A percentile compares a stretch with the other conserved stretches of the same genome.
phyloP scores from a whole-genome alignment of 2,797 vertebrate species.

The Epinephelus awoara region DNA sequence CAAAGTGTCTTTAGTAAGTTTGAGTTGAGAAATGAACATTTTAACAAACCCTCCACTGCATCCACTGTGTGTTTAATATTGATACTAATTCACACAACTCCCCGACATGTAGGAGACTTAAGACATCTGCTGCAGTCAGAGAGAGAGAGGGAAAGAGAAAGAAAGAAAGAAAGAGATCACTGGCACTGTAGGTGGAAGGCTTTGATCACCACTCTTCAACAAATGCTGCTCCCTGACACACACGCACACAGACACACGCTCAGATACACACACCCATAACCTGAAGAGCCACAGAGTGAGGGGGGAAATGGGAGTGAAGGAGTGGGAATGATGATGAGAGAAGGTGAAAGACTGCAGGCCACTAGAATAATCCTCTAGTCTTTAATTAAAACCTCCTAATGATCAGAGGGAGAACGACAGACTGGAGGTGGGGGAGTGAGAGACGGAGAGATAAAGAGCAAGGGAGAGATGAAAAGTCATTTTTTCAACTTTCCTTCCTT shows the following conservation, averaged over 20 bases:
- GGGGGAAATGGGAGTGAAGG: constrained; percentile 48
- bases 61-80: constrained; percentile 51
- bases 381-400: constrained; percentile 85
- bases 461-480: constrained; percentile 50
- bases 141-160: constrained; percentile 75
- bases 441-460: constrained; percentile 46
- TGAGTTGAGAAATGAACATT: constrained; percentile 41
- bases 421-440: constrained; percentile 44
- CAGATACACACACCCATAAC: constrained; percentile 47
- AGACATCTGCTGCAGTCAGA: constrained; percentile 57
- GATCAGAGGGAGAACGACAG: constrained; percentile 68
- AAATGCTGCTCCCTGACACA: constrained; percentile 52
- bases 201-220: constrained; percentile 80
- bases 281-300: constrained; percentile 56
- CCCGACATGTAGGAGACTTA: constrained; percentile 43
- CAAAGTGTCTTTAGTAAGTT: constrained; percentile 35
- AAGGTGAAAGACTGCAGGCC: constrained; percentile 75
- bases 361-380: constrained; percentile 76
- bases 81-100: constrained; percentile 57
- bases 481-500: constrained; percentile 12
- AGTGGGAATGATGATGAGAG: constrained; percentile 70
- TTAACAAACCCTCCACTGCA: constrained; percentile 36
- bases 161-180: constrained; percentile 80
- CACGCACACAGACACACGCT: constrained; percentile 20
- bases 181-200: constrained; percentile 73